Percentiles rank a stretch among this genome's conserved stretches.
Conservation (phyloP, 2,797 vertebrate genomes). For the Knipowitschia caucasica region DNA sequence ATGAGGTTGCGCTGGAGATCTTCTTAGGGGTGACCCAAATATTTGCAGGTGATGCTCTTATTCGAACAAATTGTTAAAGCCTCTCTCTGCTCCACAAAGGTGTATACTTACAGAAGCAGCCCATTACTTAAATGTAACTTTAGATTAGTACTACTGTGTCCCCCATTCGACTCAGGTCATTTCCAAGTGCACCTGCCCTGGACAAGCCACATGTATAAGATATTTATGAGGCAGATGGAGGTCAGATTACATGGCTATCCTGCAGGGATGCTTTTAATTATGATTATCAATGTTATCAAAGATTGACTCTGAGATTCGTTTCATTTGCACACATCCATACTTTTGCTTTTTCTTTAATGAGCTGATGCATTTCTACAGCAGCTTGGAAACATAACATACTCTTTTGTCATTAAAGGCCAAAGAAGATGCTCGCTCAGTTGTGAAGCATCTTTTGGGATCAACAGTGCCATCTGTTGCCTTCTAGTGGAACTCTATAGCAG, state of each 20-base stretch:
- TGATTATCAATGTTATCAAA: background rate
- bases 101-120: slow-evolving; percentile 35
- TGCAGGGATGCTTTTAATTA: background rate
- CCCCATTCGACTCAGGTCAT: slow-evolving; percentile 14
- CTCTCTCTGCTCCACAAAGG: slow-evolving; percentile 13
- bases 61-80: slow-evolving; percentile 26
- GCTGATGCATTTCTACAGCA: background rate
- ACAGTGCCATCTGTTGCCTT: slow-evolving; percentile 49
- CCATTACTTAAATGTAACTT: slow-evolving; percentile 28
- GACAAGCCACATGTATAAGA: slow-evolving; percentile 10
- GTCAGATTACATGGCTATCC: slow-evolving; percentile 1
- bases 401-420: slow-evolving; percentile 24
- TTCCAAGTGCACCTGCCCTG: slow-evolving; percentile 12
- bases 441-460: slow-evolving; percentile 25
- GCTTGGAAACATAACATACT: slow-evolving; percentile 12
- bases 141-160: slow-evolving; percentile 20
- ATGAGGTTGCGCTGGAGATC: slow-evolving; percentile 19
- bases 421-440: background rate
- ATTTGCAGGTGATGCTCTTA: slow-evolving; percentile 37
- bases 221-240: background rate
- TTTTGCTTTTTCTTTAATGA: background rate
- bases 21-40: slow-evolving; percentile 48
- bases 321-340: background rate
- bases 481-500: slow-evolving; percentile 16
- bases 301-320: background rate